These are phyloP conservation scores for Microtus montanus DNA, from an alignment of 2,113 vertebrate genomes.

Conservation along the genomic window DNA sequence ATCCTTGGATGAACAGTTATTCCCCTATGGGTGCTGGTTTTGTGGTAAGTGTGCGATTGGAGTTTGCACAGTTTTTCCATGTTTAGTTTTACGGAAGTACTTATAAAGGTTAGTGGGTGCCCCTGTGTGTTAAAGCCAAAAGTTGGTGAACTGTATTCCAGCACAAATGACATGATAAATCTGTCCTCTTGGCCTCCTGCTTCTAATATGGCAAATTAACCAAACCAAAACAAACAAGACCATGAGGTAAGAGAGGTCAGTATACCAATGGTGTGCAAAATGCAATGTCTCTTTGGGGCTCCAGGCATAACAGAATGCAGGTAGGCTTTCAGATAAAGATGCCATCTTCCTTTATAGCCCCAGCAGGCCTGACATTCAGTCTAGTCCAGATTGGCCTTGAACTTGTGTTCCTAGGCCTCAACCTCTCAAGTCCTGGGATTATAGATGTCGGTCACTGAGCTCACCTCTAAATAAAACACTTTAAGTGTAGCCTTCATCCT, in stretches of 20 bases:
- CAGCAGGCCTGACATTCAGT: not conserved
- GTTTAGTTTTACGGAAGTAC: conserved; percentile 11
- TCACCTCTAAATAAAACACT: not conserved
- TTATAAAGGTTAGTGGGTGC: conserved; percentile 12
- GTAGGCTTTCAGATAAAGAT: not conserved
- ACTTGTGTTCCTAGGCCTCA: not conserved
- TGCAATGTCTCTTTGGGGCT: not conserved
- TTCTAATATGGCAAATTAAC: conserved; percentile 22
- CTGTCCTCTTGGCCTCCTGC: not conserved
- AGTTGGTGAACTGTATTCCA: not conserved
- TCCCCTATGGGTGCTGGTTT: not conserved
- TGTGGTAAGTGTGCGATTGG: not conserved
- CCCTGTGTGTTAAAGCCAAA: conserved; percentile 11
- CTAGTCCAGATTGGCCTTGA: not conserved
- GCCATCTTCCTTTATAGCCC: not conserved
- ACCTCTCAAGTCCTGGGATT: not conserved
- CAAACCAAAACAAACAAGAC: not conserved
- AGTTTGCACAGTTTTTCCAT: conserved; percentile 3
- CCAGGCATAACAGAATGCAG: not conserved
- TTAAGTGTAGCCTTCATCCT: not conserved
- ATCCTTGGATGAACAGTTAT: not conserved
- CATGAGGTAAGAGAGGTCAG: not conserved
- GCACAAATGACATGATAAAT: conserved; percentile 5
- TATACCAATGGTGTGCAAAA: too few species aligned
- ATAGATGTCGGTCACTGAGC: not conserved